Base-by-base conservation (phyloP, 1,140 invertebrate genomes). In the Dufourea novaeangliae region DNA sequence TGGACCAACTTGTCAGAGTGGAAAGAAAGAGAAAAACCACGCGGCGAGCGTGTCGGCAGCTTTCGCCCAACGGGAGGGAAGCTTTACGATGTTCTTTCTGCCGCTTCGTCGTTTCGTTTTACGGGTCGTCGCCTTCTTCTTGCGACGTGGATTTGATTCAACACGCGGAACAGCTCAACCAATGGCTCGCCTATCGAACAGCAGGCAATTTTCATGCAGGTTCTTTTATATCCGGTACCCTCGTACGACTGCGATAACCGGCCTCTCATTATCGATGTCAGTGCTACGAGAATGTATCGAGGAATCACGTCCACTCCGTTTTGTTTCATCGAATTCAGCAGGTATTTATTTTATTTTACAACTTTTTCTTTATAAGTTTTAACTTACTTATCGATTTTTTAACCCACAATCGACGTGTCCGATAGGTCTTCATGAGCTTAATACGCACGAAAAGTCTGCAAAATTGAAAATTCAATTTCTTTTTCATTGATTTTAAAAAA, bases 111-210 rank as follows among this genome's bases (percentile, higher is more conserved):
- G 59, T 80, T 85, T 84, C 78, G 81, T 86, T 89, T 90, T 86
- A 90, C 84, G 87, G 87, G 74, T 80, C 80, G 79, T 82, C 83
- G 74, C 79, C 80, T 86, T 78, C 79, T 86, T 80, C 71, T 84
- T 56, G 50, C 72, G 57, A 75, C 68, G 84, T 50, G 68, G 71
- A 87, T 88, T 88, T 76, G 83, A 88, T 88, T 89, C 73, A 85
- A 80, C 81, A 74, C 77, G n/a, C n/a, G n/a, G 74, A 81, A 83
- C 86, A 77, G 78, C 46, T 75, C 78, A 78, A 80, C 66, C 68
- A 44, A 39, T 37, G 67, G 76, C 57, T 37, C 59, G 68, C 54
- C n/a, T 41, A 63, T 80, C 61, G 67, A 46, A 77, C 76, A 29
- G 44, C 41, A 41, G n/a, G 66, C 63, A 71, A 83, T 82, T 54